These are phyloP conservation scores for Calidris pugnax DNA, from an alignment of 2,113 vertebrate species.

Conservation along the genomic window DNA sequence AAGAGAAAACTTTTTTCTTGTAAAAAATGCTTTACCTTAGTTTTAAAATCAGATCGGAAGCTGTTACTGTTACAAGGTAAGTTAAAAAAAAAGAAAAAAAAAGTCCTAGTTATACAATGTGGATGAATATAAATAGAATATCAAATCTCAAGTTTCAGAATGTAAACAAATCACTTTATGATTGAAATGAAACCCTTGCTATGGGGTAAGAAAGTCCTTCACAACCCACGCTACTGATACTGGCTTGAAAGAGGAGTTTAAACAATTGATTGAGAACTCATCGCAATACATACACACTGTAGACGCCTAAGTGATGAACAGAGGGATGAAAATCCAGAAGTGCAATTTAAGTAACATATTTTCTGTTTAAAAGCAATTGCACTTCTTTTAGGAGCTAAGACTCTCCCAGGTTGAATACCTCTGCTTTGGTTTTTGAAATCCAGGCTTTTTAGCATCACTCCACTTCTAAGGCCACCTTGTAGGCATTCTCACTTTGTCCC, in stretches of 20 bases:
- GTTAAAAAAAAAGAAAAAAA: background rate
- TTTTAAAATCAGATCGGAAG: background rate
- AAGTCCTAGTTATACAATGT: background rate
- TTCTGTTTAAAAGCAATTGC: background rate
- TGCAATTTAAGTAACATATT: background rate
- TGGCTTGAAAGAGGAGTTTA: background rate
- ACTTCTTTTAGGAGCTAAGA: background rate
- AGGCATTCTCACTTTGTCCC: background rate
- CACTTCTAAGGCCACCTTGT: background rate
- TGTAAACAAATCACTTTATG: background rate
- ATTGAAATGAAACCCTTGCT: background rate
- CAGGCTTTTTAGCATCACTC: background rate
- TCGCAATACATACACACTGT: background rate
- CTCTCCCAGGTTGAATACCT: background rate
- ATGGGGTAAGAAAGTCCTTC: background rate
- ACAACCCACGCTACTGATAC: background rate
- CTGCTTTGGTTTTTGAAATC: background rate
- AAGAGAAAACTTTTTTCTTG: background rate
- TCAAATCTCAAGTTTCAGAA: background rate
- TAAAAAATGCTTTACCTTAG: background rate
- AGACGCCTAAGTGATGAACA: background rate
- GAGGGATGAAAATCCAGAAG: background rate
- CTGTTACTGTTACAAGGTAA: background rate
- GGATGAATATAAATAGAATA: background rate
- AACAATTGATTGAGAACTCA: background rate